Conservation (phyloP, 2,888 invertebrate genomes). For the Leucophenga montana region DNA sequence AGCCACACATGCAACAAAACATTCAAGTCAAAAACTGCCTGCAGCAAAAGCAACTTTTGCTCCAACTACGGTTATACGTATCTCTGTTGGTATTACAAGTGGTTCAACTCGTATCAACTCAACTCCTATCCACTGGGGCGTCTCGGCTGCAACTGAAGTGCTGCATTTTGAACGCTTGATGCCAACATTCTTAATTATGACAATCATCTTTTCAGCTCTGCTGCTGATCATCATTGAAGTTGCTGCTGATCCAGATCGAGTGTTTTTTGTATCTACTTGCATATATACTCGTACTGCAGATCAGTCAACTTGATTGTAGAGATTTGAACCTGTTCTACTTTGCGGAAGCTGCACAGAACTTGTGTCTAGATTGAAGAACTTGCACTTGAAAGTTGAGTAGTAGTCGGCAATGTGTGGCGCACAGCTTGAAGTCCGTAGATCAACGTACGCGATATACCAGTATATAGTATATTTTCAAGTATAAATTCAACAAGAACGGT, state of each 20-base stretch:
- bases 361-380: background rate
- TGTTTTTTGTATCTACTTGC: slow-evolving; percentile 35
- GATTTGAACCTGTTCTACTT: slow-evolving; percentile 34
- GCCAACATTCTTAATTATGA: slow-evolving; percentile 64
- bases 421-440: no score
- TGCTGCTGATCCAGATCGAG: slow-evolving; percentile 58
- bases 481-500: no score
- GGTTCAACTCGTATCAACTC: background rate
- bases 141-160: background rate
- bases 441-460: no score
- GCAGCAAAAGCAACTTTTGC: background rate
- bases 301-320: slow-evolving; percentile 38
- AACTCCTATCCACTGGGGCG: background rate
- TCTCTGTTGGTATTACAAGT: slow-evolving; percentile 23
- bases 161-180: slow-evolving; percentile 38
- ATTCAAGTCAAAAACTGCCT: background rate
- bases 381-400: slow-evolving; percentile 5
- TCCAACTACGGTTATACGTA: slow-evolving; percentile 7
- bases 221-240: slow-evolving; percentile 14
- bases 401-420: background rate
- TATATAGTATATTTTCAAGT: no score
- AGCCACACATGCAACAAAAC: slow-evolving; percentile 2
- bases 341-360: background rate
- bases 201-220: slow-evolving; percentile 50
- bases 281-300: slow-evolving; percentile 36